Base-by-base conservation (phyloP, 2,888 invertebrate genomes). In the Lingula anatina region DNA sequence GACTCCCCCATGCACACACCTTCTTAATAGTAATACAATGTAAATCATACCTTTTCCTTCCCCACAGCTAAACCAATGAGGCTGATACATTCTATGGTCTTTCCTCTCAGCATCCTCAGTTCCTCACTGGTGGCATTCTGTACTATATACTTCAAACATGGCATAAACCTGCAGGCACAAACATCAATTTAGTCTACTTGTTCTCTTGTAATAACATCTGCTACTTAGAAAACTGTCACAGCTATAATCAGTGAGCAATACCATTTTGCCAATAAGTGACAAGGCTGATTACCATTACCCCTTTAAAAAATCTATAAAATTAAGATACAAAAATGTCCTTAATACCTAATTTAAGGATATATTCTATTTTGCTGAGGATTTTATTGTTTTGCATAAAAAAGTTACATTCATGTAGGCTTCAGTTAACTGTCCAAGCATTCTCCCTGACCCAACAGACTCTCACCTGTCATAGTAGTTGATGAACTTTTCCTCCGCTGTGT, bases 1-100 rank as follows among this genome's bases (percentile, higher is more conserved):
- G n/a, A n/a, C n/a, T n/a, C n/a, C n/a, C n/a, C n/a, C n/a, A n/a
- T n/a, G n/a, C n/a, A n/a, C n/a, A n/a, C n/a, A n/a, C n/a, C n/a
- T n/a, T n/a, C n/a, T n/a, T n/a, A n/a, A n/a, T n/a, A n/a, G n/a
- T n/a, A n/a, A n/a, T n/a, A n/a, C n/a, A n/a, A n/a, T n/a, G 7
- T 26, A 15, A 20, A 24, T 31, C 49, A 37, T 54, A 76, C 74
- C 67, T 73, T 79, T 21, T 81, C 80, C 55, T 73, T 72, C 15
- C 82, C 82, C 5, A 82, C 82, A 39, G 82, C 82, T 44, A 82
- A 62, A 4, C 99, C 99, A 75, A 99, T 97, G 50, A 99, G 84
- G 72, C 95, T 95, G 59, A 99, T 93, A 73, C 99, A 99, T 78
- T 99, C 99, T 60, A 99, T 99, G 2, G 97, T 94, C 80, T 99